Evolutionary conservation across 2,888 invertebrate species (phyloP), one percentile per base, ranked within the genome.

Genomic region (Lampropteryx suffumata): DNA sequence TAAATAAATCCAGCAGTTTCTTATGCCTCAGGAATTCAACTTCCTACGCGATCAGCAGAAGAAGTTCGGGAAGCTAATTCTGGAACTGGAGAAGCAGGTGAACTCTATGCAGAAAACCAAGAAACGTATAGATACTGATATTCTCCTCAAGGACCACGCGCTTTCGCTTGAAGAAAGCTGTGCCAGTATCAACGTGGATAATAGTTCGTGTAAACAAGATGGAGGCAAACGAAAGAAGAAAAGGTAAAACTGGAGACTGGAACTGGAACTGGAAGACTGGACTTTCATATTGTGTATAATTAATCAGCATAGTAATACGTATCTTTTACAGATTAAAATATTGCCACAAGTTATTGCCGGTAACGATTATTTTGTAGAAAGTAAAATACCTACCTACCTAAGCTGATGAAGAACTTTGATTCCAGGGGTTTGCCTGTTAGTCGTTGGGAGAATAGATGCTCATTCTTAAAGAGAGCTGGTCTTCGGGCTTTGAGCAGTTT

Each of bases 361-460:
- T 2, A 17, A 17, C 17, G 17, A 17, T 3, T 17, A 2, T 17
- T 3, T 17, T 3, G 17, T 4, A 17, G 4, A 17, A 17, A 2
- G 17, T 17, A 17, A 17, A 17, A 17, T 17, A 17, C 4, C 17
- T 17, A 17, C 17, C 2, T 17, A 17, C 4, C 17, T 17, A 17
- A 2, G 17, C 17, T 48, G 32, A 49, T 36, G 13, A 36, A 48
- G 47, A 34, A 27, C 12, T 11, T 13, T 24, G 14, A 50, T 64
- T 57, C 26, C 61, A 85, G 87, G 59, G 73, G 69, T 28, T 75
- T 76, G 3, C 71, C 83, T 8, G 47, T 86, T 0, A 49, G 51
- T 10, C 65, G 71, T 27, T 90, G 89, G 89, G 77, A 84, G 51
- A 76, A 74, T 14, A 72, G 79, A 33, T 88, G 89, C 56, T 51